phyloP scores from a whole-genome alignment of 2,113 vertebrate genomes.

The Rhinopomastus cyanomelas region DNA sequence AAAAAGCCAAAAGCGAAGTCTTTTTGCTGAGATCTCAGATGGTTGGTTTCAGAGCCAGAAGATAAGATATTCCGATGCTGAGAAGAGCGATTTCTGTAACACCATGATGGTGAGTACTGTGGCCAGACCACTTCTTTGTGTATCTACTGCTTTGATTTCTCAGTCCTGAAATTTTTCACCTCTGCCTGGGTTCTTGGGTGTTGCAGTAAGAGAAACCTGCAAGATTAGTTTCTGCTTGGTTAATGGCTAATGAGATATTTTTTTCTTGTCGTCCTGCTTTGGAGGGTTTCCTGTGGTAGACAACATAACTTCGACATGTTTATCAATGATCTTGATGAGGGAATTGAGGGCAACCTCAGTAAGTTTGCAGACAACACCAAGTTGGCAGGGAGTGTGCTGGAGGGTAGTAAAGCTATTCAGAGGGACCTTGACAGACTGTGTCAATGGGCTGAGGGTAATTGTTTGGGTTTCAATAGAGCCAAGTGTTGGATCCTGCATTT shows the following conservation, averaged over 20 bases:
- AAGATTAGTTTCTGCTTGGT: background rate
- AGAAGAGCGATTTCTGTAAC: background rate
- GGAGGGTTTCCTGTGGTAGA: background rate
- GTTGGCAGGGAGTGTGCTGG: too few relatives aligned
- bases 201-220: background rate
- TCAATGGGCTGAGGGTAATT: too few relatives aligned
- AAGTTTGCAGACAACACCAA: too few relatives aligned
- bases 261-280: background rate
- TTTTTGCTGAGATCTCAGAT: background rate
- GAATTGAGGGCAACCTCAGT: too few relatives aligned
- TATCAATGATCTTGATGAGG: too few relatives aligned
- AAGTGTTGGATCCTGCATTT: too few relatives aligned
- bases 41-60: background rate
- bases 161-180: background rate
- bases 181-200: background rate
- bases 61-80: background rate
- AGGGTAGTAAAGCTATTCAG: too few relatives aligned
- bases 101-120: background rate
- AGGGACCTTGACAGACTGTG: too few relatives aligned
- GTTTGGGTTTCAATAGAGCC: too few relatives aligned
- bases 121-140: background rate
- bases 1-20: background rate
- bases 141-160: background rate
- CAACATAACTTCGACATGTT: too few relatives aligned
- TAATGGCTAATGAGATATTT: background rate